These are phyloP conservation scores for Nysson spinosus DNA, from an alignment of 2,888 invertebrate genomes.

Conservation along the genomic window DNA sequence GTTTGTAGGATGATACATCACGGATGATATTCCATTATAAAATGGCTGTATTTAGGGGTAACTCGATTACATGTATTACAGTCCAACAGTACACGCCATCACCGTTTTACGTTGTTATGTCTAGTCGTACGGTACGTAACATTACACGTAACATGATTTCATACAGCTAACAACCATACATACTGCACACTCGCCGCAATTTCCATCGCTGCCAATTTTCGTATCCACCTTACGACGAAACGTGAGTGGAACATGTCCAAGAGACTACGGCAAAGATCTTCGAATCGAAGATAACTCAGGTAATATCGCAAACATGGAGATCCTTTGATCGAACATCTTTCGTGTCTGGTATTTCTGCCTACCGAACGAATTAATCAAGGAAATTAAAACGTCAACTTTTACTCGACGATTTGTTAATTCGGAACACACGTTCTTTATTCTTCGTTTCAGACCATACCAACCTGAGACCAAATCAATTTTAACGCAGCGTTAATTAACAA, in stretches of 20 bases:
- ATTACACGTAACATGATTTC: constrained; percentile 75
- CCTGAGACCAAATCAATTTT: too few relatives aligned
- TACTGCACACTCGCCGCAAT: constrained; percentile 66
- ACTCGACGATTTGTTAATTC: too few relatives aligned
- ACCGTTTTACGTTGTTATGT: constrained; percentile 62
- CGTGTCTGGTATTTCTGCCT: too few relatives aligned
- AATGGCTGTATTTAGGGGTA: constrained; percentile 77
- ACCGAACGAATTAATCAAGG: too few relatives aligned
- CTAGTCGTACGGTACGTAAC: constrained; percentile 72
- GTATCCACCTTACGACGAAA: constrained; percentile 64
- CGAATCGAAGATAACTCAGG: constrained; percentile 49
- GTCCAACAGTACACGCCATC: constrained; percentile 69
- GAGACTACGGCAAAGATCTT: constrained; percentile 30
- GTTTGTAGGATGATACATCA: constrained; percentile 8
- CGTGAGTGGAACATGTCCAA: constrained; percentile 65
- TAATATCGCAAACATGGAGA: constrained; percentile 26
- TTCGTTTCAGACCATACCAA: too few relatives aligned
- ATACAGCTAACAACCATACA: constrained; percentile 75
- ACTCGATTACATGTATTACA: constrained; percentile 76
- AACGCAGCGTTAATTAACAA: too few relatives aligned
- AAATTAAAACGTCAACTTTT: too few relatives aligned
- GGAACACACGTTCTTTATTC: too few relatives aligned
- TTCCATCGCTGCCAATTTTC: constrained; percentile 45
- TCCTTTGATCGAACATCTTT: too few relatives aligned
- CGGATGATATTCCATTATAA: constrained; percentile 70